A percentile compares a stretch with the other conserved stretches of the same genome.
These are phyloP conservation scores for Drosophila histrio DNA, from an alignment of 2,888 invertebrate genomes.

Conservation along the genomic window DNA sequence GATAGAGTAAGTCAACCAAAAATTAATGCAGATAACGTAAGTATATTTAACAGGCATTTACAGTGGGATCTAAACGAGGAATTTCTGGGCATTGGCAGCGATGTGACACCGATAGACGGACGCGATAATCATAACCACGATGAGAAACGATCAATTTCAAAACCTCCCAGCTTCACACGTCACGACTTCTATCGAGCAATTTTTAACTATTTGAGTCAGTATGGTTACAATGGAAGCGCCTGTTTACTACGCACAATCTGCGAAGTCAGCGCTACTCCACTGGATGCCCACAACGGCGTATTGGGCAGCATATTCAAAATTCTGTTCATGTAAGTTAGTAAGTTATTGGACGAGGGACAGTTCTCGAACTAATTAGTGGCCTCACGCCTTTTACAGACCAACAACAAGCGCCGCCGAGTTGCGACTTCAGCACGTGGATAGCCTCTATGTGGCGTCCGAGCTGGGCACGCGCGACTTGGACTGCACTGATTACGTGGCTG, in stretches of 20 bases:
- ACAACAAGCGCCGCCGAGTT: slow-evolving; percentile 74
- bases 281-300: slow-evolving; percentile 86
- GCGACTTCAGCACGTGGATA: slow-evolving; percentile 57
- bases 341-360: slow-evolving; percentile 1
- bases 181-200: slow-evolving; percentile 77
- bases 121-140: slow-evolving; percentile 24
- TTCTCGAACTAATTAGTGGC: slow-evolving; percentile 42
- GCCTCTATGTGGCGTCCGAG: slow-evolving; percentile 69
- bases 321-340: slow-evolving; percentile 87
- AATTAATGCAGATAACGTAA: background rate
- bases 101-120: slow-evolving; percentile 77
- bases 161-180: slow-evolving; percentile 66
- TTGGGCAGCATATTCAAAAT: slow-evolving; percentile 88
- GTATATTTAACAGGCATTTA: background rate
- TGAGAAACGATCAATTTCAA: slow-evolving; percentile 46
- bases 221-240: slow-evolving; percentile 84
- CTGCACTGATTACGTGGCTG: slow-evolving; percentile 70
- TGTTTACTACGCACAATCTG: slow-evolving; percentile 89
- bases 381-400: slow-evolving; percentile 65
- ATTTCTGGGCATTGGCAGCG: slow-evolving; percentile 75
- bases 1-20: slow-evolving; percentile 85
- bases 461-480: slow-evolving; percentile 47
- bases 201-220: slow-evolving; percentile 77
- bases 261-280: slow-evolving; percentile 85
- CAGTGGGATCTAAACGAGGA: slow-evolving; percentile 80